Evolutionary conservation across 2,797 vertebrate species (phyloP).

Genomic region (Menidia menidia): DNA sequence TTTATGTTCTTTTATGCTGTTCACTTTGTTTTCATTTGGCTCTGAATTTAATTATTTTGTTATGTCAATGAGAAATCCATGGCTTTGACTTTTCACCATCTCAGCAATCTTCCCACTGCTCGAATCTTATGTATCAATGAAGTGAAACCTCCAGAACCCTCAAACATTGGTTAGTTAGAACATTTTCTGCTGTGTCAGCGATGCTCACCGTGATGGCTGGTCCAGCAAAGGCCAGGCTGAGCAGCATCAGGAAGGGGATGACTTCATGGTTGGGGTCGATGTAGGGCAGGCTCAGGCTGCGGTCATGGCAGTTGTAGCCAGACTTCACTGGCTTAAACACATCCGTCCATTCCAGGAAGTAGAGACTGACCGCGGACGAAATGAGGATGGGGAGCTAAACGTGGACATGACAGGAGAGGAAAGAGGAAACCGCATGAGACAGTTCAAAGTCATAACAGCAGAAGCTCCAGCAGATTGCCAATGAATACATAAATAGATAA

Average conservation of each 20-base stretch:
- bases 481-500: slow-evolving; percentile 50
- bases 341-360: slow-evolving; percentile 97
- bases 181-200: neutral
- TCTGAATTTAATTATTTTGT: too few species aligned
- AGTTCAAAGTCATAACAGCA: slow-evolving; percentile 21
- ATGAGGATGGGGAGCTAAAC: slow-evolving; percentile 93
- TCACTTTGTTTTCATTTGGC: too few species aligned
- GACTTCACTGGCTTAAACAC: slow-evolving; percentile 95
- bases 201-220: slow-evolving; percentile 90
- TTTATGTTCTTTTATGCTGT: too few species aligned
- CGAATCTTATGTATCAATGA: too few species aligned
- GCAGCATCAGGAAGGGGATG: slow-evolving; percentile 94
- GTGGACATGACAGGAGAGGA: slow-evolving; percentile 21
- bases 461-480: slow-evolving; percentile 22
- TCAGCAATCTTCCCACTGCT: too few species aligned
- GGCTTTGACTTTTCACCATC: too few species aligned
- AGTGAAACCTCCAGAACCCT: too few species aligned
- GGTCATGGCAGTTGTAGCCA: slow-evolving; percentile 96
- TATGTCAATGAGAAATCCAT: too few species aligned
- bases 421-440: neutral
- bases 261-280: slow-evolving; percentile 95
- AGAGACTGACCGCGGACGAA: slow-evolving; percentile 94
- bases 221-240: slow-evolving; percentile 94
- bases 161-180: too few species aligned
- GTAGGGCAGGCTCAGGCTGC: slow-evolving; percentile 95